Evolutionary conservation across 2,113 vertebrate species (phyloP).

Genomic region (Hiodon tergisus): DNA sequence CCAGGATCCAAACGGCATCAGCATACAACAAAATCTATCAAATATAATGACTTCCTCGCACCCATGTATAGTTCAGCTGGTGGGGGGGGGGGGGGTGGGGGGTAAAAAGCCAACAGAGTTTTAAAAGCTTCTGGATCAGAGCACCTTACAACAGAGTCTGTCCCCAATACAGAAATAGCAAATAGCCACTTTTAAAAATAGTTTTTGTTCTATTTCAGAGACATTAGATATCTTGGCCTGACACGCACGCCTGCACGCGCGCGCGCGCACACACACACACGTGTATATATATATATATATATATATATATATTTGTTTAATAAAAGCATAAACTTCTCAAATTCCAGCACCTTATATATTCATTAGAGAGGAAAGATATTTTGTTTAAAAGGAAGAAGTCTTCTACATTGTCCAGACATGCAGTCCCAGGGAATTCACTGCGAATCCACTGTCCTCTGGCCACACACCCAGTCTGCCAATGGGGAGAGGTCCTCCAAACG

Average conservation of each 20-base stretch:
- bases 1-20: constrained; percentile 14
- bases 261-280: background rate
- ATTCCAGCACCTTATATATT: constrained; percentile 29
- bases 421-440: background rate
- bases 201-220: background rate
- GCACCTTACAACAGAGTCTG: constrained; percentile 16
- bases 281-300: no score
- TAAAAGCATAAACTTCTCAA: constrained; percentile 36
- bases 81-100: no score
- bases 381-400: constrained; percentile 18
- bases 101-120: background rate
- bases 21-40: constrained; percentile 8
- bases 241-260: background rate
- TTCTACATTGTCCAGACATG: background rate
- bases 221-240: constrained; percentile 14
- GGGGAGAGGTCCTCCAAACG: background rate
- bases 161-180: constrained; percentile 1
- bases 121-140: background rate
- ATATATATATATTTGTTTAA: constrained; percentile 35
- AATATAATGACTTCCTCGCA: constrained; percentile 25
- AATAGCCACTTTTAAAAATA: background rate
- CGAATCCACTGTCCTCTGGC: background rate
- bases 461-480: no score
- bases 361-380: background rate
- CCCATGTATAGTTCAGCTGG: constrained; percentile 9